A percentile compares a stretch with the other conserved stretches of the same genome.
Conservation (phyloP, 1,140 invertebrate species). For the Trichonephila clavipes region DNA sequence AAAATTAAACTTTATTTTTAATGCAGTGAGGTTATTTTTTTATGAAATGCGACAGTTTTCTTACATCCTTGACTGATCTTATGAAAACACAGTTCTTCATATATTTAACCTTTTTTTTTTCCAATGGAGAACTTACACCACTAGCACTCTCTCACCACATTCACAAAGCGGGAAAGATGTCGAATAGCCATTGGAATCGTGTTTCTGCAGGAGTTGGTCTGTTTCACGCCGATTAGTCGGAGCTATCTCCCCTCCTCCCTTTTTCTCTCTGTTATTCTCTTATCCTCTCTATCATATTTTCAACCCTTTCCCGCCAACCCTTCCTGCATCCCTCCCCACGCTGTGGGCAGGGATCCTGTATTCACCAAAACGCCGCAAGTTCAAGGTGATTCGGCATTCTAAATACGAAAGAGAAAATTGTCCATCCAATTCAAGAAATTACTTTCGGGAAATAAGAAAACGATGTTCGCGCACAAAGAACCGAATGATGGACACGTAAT, state of each 20-base stretch:
- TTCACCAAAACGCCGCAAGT: neutral
- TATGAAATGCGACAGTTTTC: too few relatives aligned
- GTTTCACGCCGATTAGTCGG: constrained; percentile 71
- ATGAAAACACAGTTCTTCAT: too few relatives aligned
- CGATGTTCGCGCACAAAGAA: neutral
- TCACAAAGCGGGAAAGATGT: neutral
- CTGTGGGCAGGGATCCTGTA: neutral
- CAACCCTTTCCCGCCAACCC: constrained; percentile 27
- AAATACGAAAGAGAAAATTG: neutral
- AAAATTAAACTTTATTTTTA: too few relatives aligned
- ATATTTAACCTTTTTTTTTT: too few relatives aligned
- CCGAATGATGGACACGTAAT: neutral
- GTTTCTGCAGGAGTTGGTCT: constrained; percentile 62
- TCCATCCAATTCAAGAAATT: neutral
- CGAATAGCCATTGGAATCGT: constrained; percentile 67
- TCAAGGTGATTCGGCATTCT: neutral
- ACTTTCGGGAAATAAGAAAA: neutral
- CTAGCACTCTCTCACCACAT: neutral
- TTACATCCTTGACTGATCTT: too few relatives aligned
- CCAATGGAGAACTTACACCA: neutral
- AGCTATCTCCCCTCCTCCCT: neutral
- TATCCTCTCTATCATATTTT: constrained; percentile 60
- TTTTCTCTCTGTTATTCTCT: constrained; percentile 16
- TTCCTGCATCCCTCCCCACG: neutral
- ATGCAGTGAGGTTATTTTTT: too few relatives aligned